Evolutionary conservation across 2,113 vertebrate genomes (phyloP), one percentile per base, ranked within the genome.

Genomic region (Otus sunia): DNA sequence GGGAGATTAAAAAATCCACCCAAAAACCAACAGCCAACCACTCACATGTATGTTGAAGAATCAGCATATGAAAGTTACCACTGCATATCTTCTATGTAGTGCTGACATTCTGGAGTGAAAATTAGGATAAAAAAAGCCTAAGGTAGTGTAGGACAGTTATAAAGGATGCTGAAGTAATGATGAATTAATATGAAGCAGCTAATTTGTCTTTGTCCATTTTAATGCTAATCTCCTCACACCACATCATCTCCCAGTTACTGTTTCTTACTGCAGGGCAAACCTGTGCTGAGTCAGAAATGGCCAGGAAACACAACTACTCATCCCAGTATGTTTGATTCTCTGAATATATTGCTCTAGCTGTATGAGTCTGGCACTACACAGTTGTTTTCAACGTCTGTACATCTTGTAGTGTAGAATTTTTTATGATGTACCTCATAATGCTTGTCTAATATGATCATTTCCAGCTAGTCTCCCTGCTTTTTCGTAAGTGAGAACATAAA

Each of bases 121-220:
- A 90, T 67, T 26, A 86, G 62, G 66, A 34, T 39, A 91, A 77
- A 9, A 59, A 72, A 91, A 77, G 22, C 77, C 71, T 23, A 39
- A 56, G n/a, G 75, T 74, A 20, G 7, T 58, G 14, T 67, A 79
- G 18, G 34, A 14, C 37, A 86, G 36, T 63, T 74, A 88, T 92
- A 77, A 86, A 89, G 30, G 52, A 62, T 64, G 37, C 15, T 80
- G 27, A 60, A 49, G 25, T 49, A 72, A 66, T 58, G 32, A 47
- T 34, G 23, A 76, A 19, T 53, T 75, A 62, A 74, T 19, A 39
- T 47, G 63, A 92, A 77, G 34, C 12, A 56, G 50, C 32, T 87
- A n/a, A 91, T 93, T 94, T 92, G 62, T 78, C 39, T 82, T 74
- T 67, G 60, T 76, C 45, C 27, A 10, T 83, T 92, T 94, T 50